Conservation (phyloP, 2,888 invertebrate species). For the Sinotaia quadrata region DNA sequence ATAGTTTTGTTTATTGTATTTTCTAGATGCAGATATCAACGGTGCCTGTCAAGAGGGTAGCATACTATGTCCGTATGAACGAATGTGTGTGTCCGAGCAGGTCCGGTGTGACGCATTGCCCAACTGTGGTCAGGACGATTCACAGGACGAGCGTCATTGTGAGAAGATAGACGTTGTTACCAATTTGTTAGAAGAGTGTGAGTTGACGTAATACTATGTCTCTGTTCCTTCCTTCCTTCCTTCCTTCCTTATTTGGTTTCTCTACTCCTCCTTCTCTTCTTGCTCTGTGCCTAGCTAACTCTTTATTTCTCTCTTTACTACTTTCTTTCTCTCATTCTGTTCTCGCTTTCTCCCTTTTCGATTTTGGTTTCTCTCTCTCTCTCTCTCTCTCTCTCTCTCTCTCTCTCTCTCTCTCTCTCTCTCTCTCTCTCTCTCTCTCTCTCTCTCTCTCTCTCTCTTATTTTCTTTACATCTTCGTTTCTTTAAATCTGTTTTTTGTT, state of each 20-base stretch:
- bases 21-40: conserved; percentile 26
- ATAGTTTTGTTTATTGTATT: too few relatives aligned
- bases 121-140: conserved; percentile 55
- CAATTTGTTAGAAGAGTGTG: conserved; percentile 30
- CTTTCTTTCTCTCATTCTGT: background rate
- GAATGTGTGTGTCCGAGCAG: conserved; percentile 48
- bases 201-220: background rate
- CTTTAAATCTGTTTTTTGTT: background rate
- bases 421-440: conserved; percentile 6
- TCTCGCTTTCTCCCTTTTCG: background rate
- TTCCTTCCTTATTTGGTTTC: background rate
- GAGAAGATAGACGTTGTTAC: conserved; percentile 37
- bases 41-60: conserved; percentile 40
- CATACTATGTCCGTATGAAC: conserved; percentile 40
- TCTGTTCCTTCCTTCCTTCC: background rate
- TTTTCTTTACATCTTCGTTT: background rate
- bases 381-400: background rate
- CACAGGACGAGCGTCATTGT: conserved; percentile 51
- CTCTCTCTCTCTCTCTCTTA: background rate
- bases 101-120: conserved; percentile 50
- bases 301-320: background rate
- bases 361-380: background rate
- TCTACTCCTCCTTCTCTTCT: background rate
- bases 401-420: conserved; percentile 12
- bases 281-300: too few relatives aligned